phyloP scores from a whole-genome alignment of 2,888 invertebrate species.

The Pterobdella sp. region DNA sequence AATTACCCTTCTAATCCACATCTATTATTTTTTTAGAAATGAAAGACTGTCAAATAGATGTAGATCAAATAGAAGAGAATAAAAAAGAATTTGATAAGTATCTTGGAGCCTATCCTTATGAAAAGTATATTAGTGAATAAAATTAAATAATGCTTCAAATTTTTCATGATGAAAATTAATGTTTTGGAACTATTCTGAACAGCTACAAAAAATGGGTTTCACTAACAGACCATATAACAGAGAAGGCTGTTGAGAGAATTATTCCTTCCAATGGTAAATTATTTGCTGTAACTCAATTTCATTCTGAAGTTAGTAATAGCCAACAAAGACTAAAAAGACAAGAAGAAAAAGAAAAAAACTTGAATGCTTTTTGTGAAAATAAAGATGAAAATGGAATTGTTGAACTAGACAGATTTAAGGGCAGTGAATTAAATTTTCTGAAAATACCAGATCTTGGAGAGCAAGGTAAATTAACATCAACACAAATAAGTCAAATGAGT shows the following conservation, averaged over 20 bases:
- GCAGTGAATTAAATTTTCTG: constrained; percentile 59
- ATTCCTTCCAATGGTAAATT: constrained; percentile 69
- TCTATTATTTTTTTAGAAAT: not conserved
- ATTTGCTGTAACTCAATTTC: constrained; percentile 70
- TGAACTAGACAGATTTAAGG: constrained; percentile 68
- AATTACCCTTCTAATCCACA: no score
- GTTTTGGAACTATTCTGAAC: not conserved
- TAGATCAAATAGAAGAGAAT: constrained; percentile 61
- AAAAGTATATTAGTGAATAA: constrained; percentile 49
- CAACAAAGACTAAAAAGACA: constrained; percentile 38
- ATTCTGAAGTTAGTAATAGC: constrained; percentile 50
- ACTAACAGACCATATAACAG: constrained; percentile 64
- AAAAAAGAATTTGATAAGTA: constrained; percentile 66
- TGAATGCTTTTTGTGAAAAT: not conserved
- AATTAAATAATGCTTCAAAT: not conserved
- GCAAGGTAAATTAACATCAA: not conserved
- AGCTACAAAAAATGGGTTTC: constrained; percentile 77
- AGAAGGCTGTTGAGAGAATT: constrained; percentile 59
- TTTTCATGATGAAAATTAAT: not conserved
- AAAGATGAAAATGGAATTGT: constrained; percentile 63
- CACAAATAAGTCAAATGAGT: constrained; percentile 73
- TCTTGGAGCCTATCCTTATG: constrained; percentile 84
- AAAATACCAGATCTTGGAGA: constrained; percentile 59
- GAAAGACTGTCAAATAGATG: constrained; percentile 53
- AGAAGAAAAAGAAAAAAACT: not conserved